Base-by-base conservation (phyloP, 64 coral and sea anemone genomes). In the Catalaphyllia jardinei region DNA sequence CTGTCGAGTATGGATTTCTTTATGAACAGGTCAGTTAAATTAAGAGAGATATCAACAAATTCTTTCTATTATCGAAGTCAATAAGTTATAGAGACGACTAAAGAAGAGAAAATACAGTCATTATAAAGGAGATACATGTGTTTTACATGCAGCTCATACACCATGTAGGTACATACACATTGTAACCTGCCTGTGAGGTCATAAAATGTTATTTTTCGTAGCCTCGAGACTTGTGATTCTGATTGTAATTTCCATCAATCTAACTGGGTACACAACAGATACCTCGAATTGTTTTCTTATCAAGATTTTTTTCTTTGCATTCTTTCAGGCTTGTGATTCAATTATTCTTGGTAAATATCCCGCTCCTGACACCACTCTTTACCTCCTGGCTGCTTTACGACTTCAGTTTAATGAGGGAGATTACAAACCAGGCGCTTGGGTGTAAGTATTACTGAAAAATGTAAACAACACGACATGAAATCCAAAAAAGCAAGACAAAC, bases 381-480 rank as follows among this genome's bases (percentile, higher is more conserved):
- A 93, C 74, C 46, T 94, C 3, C 67, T 99, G 4, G 97, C 97
- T 29, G 94, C 97, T 16, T 79, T 99, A 29, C 78, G 97, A 74
- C 85, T 99, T 22, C 97, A 99, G 73, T 99, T 95, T 74, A 90
- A 89, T 30, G 94, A 99, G 60, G 97, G 97, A 76, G 94, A 99
- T 28, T 99, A 99, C 33, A 87, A 94, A 88, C 74, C 88, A 16
- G 97, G 97, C 2, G 91, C 91, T 20, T 99, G 97, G 97, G 97
- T 99, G 97, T 99, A 91, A 95, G 97, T 95, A 79, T 71, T 0
- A 19, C 71, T 73, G 6, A 4, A 24, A 12, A 60, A 13, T 77
- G 27, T 46, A 46, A 46, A 46, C 42, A 46, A 46, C 42, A 46
- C 4, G 42, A 7, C 42, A 8, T 46, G 42, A 46, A 46, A 46